phyloP scores from a whole-genome alignment of 2,113 vertebrate genomes.

The Uria lomvia region DNA sequence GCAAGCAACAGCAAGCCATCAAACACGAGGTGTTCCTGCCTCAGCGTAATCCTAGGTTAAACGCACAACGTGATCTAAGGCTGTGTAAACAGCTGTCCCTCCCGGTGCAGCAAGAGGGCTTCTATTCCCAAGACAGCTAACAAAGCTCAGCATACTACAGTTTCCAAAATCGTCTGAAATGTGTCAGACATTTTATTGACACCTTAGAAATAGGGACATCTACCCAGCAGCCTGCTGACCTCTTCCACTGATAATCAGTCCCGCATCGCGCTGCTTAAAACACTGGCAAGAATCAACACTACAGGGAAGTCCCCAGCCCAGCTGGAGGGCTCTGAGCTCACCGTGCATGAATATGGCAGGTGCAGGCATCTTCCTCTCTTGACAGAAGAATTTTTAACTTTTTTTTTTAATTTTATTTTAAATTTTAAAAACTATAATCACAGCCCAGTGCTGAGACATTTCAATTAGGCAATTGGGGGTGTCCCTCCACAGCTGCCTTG shows the following conservation, averaged over 20 bases:
- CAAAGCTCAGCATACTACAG: neutral
- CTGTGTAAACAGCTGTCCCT: neutral
- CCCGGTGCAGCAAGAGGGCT: neutral
- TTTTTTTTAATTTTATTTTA: neutral
- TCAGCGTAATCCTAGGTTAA: neutral
- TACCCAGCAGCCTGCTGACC: neutral
- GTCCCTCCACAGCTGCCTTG: neutral
- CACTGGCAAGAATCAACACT: neutral
- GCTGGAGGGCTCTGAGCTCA: neutral
- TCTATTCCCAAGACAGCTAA: neutral
- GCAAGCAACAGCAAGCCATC: neutral
- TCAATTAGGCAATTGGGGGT: neutral
- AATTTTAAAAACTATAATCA: neutral
- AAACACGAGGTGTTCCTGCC: neutral
- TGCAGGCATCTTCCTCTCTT: neutral
- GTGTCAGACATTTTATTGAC: neutral
- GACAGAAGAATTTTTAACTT: neutral
- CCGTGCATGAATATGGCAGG: fast-evolving
- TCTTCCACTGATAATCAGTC: neutral
- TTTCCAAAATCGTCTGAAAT: neutral
- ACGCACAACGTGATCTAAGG: neutral
- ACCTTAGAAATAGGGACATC: neutral
- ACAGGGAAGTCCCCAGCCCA: neutral
- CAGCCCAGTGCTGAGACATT: neutral
- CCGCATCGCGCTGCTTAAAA: neutral